phyloP scores from a whole-genome alignment of 1,140 invertebrate species.

The Alviniconcha marisindica region DNA sequence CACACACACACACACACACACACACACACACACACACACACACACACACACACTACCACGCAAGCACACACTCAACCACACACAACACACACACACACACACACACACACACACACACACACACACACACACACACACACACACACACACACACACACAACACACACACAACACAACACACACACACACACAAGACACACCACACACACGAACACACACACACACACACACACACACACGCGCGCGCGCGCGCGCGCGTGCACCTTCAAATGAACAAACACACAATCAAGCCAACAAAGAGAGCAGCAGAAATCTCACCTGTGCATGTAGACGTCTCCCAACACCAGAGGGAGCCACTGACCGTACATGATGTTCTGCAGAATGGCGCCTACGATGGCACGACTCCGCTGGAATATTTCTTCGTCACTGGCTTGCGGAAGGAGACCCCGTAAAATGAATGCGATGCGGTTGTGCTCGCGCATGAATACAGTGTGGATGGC shows the following conservation, averaged over 20 bases:
- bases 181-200: no score
- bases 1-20: no score
- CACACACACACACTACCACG: no score
- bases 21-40: no score
- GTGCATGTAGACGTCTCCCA: constrained; percentile 38
- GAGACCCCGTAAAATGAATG: constrained; percentile 83
- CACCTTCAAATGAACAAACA: background rate
- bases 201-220: background rate
- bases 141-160: no score
- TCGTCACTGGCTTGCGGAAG: constrained; percentile 97
- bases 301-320: constrained; percentile 1
- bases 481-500: constrained; percentile 99
- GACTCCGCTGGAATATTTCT: constrained; percentile 86
- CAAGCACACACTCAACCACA: no score
- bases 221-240: background rate
- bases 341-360: constrained; percentile 48
- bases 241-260: background rate
- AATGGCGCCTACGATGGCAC: constrained; percentile 94
- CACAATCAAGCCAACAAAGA: background rate
- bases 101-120: no score
- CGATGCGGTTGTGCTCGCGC: constrained; percentile 96
- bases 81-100: no score
- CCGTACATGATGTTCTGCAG: constrained; percentile 96
- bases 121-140: no score
- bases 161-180: no score